Base-by-base conservation (phyloP, 2,113 vertebrate species). In the Spea multiplicata region DNA sequence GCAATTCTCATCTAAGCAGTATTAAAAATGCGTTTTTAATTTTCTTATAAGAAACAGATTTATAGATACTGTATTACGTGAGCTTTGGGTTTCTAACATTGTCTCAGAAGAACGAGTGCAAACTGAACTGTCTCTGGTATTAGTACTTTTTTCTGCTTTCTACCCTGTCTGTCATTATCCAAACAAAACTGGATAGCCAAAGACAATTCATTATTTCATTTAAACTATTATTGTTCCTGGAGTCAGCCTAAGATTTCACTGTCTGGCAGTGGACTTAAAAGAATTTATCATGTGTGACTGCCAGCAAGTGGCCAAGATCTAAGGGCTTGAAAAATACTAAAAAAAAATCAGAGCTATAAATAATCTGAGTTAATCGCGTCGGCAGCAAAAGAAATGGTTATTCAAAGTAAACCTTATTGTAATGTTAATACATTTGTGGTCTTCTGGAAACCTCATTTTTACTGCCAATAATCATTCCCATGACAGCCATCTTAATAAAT, bases 141-240 rank as follows among this genome's bases (percentile, higher is more conserved):
- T 71, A 44, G 16, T 44, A 30, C 30, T 44, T 62, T 12, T 17
- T 70, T 62, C 67, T 77, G 75, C 55, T 77, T 46, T 49, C 44
- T 62, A 16, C 30, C 52, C 67, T 52, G 47, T 45, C 59, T 44
- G 66, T 71, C 10, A 48, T 64, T 49, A 47, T 71, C 76, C 76
- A 78, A 78, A 71, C 16, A 78, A 48, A 78, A 78, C 46, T 5
- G 17, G 52, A 65, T 68, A 46, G 76, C 76, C 76, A 78, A 78
- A 78, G 67, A 64, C 76, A 78, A 78, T 64, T 78, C 46, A 71
- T 78, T 78, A 78, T 64, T 71, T 50, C 47, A 62, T 62, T 77
- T 70, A 7, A 50, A 50, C 16, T 61, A 62, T 77, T 77, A 50
- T 78, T 71, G 68, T 68, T 78, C 46, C 76, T 78, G 68, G 76